Evolutionary conservation across 2,113 vertebrate genomes (phyloP).

Genomic region (Aplodontia rufa): DNA sequence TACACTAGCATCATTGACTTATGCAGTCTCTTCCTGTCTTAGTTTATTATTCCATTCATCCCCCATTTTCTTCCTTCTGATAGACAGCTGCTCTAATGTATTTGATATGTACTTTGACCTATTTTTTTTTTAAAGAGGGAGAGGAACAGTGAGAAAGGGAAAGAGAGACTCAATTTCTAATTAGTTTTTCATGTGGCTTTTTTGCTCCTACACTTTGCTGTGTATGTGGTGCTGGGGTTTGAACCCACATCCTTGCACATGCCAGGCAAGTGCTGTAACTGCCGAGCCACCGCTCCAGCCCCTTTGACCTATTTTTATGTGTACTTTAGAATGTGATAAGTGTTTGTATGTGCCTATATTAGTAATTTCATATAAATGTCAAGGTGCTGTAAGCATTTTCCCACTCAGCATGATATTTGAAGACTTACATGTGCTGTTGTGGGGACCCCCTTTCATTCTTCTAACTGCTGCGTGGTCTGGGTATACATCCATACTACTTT

Average conservation of each 20-base stretch:
- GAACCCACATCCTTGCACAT: too few species aligned
- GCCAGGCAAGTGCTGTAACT: too few species aligned
- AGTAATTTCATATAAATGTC: neutral
- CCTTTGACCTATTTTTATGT: neutral
- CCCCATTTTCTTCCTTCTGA: neutral
- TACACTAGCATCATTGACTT: neutral
- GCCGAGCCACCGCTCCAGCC: too few species aligned
- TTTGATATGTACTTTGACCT: neutral
- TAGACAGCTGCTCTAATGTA: neutral
- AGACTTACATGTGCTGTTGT: neutral
- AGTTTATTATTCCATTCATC: neutral
- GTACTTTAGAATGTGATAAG: neutral
- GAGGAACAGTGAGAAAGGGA: too few species aligned
- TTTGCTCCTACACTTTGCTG: too few species aligned
- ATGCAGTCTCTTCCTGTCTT: neutral
- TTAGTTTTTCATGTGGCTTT: too few species aligned
- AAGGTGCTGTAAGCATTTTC: neutral
- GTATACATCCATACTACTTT: neutral
- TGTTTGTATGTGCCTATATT: neutral
- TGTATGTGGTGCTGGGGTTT: too few species aligned
- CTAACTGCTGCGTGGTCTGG: neutral
- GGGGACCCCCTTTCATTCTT: neutral
- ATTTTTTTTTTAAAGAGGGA: too few species aligned
- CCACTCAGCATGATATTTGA: neutral
- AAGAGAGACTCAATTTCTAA: too few species aligned